A percentile compares a stretch with the other conserved stretches of the same genome.
phyloP scores from a whole-genome alignment of 2,888 invertebrate species.

The Tipula helvola region DNA sequence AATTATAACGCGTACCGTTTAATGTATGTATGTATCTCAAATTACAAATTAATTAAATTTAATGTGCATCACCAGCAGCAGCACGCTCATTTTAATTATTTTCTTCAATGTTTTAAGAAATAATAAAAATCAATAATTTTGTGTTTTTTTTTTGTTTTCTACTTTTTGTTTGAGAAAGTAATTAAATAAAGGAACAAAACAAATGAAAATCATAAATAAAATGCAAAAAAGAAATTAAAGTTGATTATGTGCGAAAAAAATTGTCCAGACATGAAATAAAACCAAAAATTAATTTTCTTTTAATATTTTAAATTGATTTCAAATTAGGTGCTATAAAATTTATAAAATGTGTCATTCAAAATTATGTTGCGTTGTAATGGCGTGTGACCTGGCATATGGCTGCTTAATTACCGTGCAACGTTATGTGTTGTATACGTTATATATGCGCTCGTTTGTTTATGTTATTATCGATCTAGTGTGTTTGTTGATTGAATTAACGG shows the following conservation, averaged over 20 bases:
- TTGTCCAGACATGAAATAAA: not conserved
- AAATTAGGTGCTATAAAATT: not conserved
- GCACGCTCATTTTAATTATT: not conserved
- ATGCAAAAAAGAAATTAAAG: not conserved
- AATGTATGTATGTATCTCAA: not conserved
- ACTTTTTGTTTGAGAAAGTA: not conserved
- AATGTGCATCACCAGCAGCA: not conserved
- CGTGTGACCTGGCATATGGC: not conserved
- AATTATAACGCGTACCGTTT: not conserved
- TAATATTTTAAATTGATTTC: not conserved
- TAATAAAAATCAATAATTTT: not conserved
- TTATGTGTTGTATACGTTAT: not conserved
- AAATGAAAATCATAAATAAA: not conserved
- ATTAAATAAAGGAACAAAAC: not conserved
- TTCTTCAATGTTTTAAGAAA: not conserved
- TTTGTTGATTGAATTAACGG: not conserved
- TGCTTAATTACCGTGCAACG: not conserved
- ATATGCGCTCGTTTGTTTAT: not conserved
- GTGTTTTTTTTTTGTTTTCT: no score
- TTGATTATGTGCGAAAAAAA: not conserved
- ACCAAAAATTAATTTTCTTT: not conserved
- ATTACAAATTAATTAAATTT: not conserved
- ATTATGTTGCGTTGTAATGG: not conserved
- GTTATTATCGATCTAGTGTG: not conserved
- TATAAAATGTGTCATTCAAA: not conserved